phyloP scores from a whole-genome alignment of 1,140 invertebrate genomes.

The Physella acuta region DNA sequence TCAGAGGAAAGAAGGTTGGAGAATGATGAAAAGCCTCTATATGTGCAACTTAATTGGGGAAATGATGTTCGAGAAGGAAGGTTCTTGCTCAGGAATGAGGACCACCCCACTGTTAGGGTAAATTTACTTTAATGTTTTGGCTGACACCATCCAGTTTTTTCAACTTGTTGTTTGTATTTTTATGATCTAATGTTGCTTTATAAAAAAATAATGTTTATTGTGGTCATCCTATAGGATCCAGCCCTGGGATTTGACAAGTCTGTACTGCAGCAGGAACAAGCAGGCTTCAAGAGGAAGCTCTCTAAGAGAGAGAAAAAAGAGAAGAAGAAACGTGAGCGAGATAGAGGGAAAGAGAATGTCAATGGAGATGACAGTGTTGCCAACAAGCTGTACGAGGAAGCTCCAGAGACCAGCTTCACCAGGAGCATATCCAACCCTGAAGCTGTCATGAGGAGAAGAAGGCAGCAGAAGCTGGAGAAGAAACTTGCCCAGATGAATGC shows the following conservation, averaged over 20 bases:
- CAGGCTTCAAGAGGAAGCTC: conserved; percentile 79
- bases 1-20: conserved; percentile 85
- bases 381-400: conserved; percentile 66
- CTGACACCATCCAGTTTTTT: background rate
- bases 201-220: no score
- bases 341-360: conserved; percentile 66
- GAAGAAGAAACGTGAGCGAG: conserved; percentile 94
- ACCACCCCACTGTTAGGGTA: conserved; percentile 57
- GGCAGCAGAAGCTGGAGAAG: conserved; percentile 96
- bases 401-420: conserved; percentile 93
- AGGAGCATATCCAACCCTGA: conserved; percentile 98
- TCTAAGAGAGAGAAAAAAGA: conserved; percentile 99
- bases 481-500: conserved; percentile 94
- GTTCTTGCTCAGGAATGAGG: conserved; percentile 87
- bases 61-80: conserved; percentile 95
- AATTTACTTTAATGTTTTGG: background rate
- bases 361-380: conserved; percentile 44
- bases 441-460: conserved; percentile 92
- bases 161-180: background rate
- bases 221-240: conserved; percentile 18
- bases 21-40: conserved; percentile 87
- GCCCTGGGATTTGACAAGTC: conserved; percentile 23
- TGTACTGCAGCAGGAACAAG: conserved; percentile 19
- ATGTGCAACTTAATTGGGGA: conserved; percentile 99
- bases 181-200: no score